Percentiles rank a stretch among this genome's conserved stretches.
Conservation (phyloP, 2,797 vertebrate genomes). For the Balearica regulorum region DNA sequence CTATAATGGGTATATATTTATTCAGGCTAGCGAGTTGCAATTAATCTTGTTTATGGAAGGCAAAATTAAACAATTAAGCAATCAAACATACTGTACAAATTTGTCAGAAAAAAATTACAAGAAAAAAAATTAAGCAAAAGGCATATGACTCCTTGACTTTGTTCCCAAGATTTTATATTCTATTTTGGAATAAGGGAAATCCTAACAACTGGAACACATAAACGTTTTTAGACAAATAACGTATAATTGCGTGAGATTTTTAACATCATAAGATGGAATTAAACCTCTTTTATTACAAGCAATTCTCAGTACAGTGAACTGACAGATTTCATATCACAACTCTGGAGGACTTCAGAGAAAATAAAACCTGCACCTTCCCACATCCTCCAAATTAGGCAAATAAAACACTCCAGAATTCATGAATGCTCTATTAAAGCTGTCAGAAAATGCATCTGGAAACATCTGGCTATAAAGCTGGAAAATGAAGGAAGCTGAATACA, state of each 20-base stretch:
- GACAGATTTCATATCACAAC: neutral
- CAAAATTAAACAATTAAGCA: conserved; percentile 58
- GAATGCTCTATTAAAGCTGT: neutral
- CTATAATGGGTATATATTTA: conserved; percentile 42
- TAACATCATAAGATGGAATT: neutral
- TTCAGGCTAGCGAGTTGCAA: conserved; percentile 45
- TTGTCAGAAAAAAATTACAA: conserved; percentile 30
- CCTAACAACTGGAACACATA: neutral
- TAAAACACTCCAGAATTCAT: neutral
- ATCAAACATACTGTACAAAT: conserved; percentile 39
- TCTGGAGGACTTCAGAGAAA: neutral
- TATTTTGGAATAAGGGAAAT: neutral
- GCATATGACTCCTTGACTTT: conserved; percentile 26
- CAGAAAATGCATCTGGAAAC: neutral
- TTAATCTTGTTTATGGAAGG: conserved; percentile 58
- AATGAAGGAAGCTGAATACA: neutral
- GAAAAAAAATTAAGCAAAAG: neutral
- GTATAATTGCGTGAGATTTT: neutral
- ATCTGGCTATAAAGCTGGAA: conserved; percentile 1
- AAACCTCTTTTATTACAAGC: neutral
- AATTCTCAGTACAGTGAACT: neutral
- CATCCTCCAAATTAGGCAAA: neutral
- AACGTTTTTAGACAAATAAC: neutral
- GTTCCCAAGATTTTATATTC: neutral
- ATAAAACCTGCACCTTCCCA: neutral